These are phyloP conservation scores for Epicauta chinensis DNA, from an alignment of 1,140 invertebrate species.

Conservation along the genomic window DNA sequence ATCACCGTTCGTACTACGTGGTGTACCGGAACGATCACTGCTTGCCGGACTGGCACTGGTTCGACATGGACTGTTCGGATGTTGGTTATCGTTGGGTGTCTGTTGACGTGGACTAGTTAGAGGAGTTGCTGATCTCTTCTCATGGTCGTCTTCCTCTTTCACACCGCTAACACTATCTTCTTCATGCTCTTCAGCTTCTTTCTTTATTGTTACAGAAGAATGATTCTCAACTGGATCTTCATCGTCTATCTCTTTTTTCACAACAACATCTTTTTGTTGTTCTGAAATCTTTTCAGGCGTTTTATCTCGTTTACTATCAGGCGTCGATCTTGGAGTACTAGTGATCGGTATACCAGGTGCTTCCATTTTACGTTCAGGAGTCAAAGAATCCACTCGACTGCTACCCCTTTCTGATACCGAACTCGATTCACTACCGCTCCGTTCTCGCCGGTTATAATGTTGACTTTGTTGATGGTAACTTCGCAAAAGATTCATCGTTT, in stretches of 20 bases:
- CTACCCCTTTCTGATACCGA: slow-evolving; percentile 73
- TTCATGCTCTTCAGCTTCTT: slow-evolving; percentile 51
- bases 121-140: slow-evolving; percentile 39
- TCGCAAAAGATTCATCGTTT: slow-evolving; percentile 74
- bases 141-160: slow-evolving; percentile 31
- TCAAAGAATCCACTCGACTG: slow-evolving; percentile 66
- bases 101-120: slow-evolving; percentile 51
- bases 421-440: slow-evolving; percentile 80
- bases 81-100: slow-evolving; percentile 25
- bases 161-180: slow-evolving; percentile 44
- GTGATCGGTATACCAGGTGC: slow-evolving; percentile 50
- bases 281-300: slow-evolving; percentile 43
- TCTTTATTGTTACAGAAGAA: slow-evolving; percentile 46
- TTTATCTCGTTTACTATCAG: slow-evolving; percentile 55
- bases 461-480: slow-evolving; percentile 61
- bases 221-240: slow-evolving; percentile 20
- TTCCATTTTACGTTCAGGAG: slow-evolving; percentile 68
- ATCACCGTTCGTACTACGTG: slow-evolving; percentile 58
- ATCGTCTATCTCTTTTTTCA: slow-evolving; percentile 40
- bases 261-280: slow-evolving; percentile 37
- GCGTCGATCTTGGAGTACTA: slow-evolving; percentile 66
- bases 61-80: slow-evolving; percentile 51
- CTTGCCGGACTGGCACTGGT: slow-evolving; percentile 59
- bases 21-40: slow-evolving; percentile 67
- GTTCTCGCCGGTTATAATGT: slow-evolving; percentile 59